Percentiles rank a stretch among this genome's conserved stretches.
These are phyloP conservation scores for Piezodorus guildinii DNA, from an alignment of 1,140 invertebrate species.

Conservation along the genomic window DNA sequence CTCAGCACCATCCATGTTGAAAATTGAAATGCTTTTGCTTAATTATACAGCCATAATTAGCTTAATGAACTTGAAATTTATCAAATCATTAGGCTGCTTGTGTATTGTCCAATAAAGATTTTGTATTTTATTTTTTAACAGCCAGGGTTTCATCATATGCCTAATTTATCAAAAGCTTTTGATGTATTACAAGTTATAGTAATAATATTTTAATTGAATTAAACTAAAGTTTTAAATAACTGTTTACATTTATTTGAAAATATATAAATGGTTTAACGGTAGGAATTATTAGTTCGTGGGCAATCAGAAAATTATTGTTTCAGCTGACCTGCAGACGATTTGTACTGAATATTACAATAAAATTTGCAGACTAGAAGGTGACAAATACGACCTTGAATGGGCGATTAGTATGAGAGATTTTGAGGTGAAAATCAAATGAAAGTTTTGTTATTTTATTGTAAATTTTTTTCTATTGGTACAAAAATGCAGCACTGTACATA, in stretches of 20 bases:
- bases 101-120: conserved; percentile 7
- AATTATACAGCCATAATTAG: neutral
- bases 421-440: conserved; percentile 59
- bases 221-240: too few relatives aligned
- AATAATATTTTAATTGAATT: too few relatives aligned
- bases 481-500: conserved; percentile 13
- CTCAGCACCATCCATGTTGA: conserved; percentile 6
- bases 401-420: conserved; percentile 85
- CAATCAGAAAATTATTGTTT: conserved; percentile 26
- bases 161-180: too few relatives aligned
- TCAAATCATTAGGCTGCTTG: conserved; percentile 1
- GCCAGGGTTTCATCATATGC: too few relatives aligned
- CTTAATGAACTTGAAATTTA: neutral
- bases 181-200: too few relatives aligned
- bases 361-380: conserved; percentile 82
- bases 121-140: too few relatives aligned
- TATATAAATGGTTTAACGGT: conserved; percentile 10
- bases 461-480: conserved; percentile 10
- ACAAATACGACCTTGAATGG: conserved; percentile 98
- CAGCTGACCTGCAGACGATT: conserved; percentile 92
- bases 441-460: conserved; percentile 5
- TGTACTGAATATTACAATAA: conserved; percentile 88
- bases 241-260: neutral
- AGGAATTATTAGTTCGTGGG: neutral
- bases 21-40: conserved; percentile 2